Evolutionary conservation across 2,797 vertebrate species (phyloP).

Genomic region (Lerista edwardsae): DNA sequence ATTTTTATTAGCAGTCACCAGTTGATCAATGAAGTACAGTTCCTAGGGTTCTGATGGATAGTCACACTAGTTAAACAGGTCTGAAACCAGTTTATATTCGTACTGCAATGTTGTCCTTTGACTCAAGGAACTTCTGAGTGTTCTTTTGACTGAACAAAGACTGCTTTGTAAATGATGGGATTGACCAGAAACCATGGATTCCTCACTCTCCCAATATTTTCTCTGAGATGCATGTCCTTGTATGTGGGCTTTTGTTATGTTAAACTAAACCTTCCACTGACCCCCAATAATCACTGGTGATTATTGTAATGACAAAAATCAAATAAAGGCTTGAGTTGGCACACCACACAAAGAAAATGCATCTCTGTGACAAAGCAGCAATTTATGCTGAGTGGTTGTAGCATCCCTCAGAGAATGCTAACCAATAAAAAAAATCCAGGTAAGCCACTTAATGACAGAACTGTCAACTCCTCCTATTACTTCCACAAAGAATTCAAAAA

Average conservation of each 20-base stretch:
- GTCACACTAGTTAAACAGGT: not conserved
- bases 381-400: slow-evolving; percentile 71
- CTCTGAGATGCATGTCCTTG: slow-evolving; percentile 57
- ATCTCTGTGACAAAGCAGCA: slow-evolving; percentile 72
- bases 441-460: slow-evolving; percentile 68
- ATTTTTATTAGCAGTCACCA: not conserved
- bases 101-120: not conserved
- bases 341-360: slow-evolving; percentile 64
- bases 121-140: slow-evolving; percentile 12
- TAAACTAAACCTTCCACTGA: slow-evolving; percentile 59
- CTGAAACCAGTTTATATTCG: not conserved
- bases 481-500: not conserved
- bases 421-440: slow-evolving; percentile 66
- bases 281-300: slow-evolving; percentile 65
- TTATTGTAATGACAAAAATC: slow-evolving; percentile 61
- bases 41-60: not conserved
- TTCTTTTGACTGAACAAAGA: slow-evolving; percentile 23
- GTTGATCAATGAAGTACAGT: not conserved
- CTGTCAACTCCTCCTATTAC: slow-evolving; percentile 56
- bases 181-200: slow-evolving; percentile 14
- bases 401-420: slow-evolving; percentile 66
- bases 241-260: slow-evolving; percentile 46
- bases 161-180: slow-evolving; percentile 19
- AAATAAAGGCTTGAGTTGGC: slow-evolving; percentile 63
- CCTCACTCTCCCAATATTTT: slow-evolving; percentile 6